Evolutionary conservation across 2,113 vertebrate species (phyloP), one percentile per base, ranked within the genome.

Genomic region (Poeciliopsis retropinna): DNA sequence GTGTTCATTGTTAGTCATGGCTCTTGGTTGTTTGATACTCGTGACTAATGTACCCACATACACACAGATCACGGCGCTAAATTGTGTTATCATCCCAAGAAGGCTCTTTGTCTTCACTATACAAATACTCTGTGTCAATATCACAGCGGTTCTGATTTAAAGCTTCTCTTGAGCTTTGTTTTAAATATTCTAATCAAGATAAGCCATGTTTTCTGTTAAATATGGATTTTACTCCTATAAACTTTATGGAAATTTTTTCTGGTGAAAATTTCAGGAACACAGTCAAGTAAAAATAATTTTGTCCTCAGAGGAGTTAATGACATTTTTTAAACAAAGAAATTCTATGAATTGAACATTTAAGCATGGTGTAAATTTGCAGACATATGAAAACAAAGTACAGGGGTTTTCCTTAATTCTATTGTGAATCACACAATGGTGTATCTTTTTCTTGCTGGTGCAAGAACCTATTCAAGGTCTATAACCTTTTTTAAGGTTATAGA

Each of bases 321-420:
- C n/a, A 57, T 57, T 57, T 5, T 19, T 2, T 57, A 57, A 17
- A 57, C 22, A n/a, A 57, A n/a, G 25, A 57, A 25, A 25, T 57
- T 25, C 8, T 25, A n/a, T 11, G 25, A 57, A 54, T 54, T 54
- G 1, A 25, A 57, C 9, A 57, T 57, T 57, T 57, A 57, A 22
- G 25, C 51, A 17, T 57, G 51, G 71, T 69, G 25, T 19, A 41
- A 41, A 15, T 15, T 41, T 41, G 4, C 75, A 63, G 69, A 32
- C 41, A 70, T 80, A 25, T 87, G 83, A 79, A 87, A 89, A 87
- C 64, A 37, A n/a, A 15, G 47, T 13, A 12, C 17, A 32, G 81
- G 85, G 81, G 67, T 60, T 87, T 93, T 82, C 88, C 81, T 76
- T 77, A 87, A 78, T 84, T 70, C 73, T 78, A 81, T 79, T 85